Percentiles rank a stretch among this genome's conserved stretches.
Conservation (phyloP, 2,888 invertebrate species). For the Ophioninae sp. region DNA sequence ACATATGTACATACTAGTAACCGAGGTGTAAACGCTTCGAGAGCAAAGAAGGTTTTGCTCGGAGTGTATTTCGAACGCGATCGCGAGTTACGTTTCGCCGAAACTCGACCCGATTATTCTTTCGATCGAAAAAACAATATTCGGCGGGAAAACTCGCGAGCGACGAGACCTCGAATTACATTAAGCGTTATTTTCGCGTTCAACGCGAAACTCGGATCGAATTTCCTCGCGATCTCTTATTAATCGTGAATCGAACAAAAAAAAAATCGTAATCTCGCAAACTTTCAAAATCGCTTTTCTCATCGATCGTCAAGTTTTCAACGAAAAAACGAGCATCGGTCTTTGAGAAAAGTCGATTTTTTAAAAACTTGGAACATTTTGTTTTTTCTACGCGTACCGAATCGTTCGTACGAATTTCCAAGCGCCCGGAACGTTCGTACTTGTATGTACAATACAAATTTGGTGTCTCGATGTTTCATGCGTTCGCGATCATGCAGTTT, state of each 20-base stretch:
- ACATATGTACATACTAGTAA: conserved; percentile 10
- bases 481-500: conserved; percentile 33
- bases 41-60: conserved; percentile 4
- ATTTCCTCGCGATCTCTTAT: no score
- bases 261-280: no score
- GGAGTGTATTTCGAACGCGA: not conserved
- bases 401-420: not conserved
- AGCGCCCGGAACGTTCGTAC: not conserved
- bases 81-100: not conserved
- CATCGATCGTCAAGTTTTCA: no score
- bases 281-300: no score
- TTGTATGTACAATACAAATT: not conserved
- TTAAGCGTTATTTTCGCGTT: not conserved
- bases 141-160: not conserved
- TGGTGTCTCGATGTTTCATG: not conserved
- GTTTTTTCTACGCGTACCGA: not conserved
- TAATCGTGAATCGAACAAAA: no score
- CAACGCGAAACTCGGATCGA: not conserved
- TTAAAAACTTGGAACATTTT: not conserved
- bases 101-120: not conserved
- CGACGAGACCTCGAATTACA: not conserved
- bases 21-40: not conserved
- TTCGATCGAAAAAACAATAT: not conserved
- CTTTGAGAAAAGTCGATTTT: no score
- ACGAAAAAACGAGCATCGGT: no score